Conservation (phyloP, 2,888 invertebrate species). For the Drepana falcataria region DNA sequence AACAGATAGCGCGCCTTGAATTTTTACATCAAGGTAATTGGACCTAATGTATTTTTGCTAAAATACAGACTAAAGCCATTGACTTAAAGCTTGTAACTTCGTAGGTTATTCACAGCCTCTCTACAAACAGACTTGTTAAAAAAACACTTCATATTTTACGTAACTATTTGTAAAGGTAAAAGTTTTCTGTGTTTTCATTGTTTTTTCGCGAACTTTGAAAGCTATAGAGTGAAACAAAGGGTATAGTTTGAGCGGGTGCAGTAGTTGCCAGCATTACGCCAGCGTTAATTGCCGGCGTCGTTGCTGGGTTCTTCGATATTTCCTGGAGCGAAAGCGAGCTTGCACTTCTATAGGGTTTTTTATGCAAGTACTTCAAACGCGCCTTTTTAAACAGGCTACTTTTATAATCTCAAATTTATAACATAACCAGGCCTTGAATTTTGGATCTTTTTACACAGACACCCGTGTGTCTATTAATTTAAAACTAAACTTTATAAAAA, state of each 20-base stretch:
- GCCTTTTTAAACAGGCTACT: neutral
- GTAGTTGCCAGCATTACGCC: conserved; percentile 17
- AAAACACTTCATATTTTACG: neutral
- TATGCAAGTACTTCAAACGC: neutral
- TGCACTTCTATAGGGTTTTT: neutral
- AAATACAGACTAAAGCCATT: too few species aligned
- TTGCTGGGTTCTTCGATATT: conserved; percentile 4
- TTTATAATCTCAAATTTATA: neutral
- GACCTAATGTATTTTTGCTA: too few species aligned
- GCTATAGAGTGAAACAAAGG: conserved; percentile 19
- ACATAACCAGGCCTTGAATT: too few species aligned
- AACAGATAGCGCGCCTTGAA: too few species aligned
- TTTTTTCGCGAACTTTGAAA: conserved; percentile 18
- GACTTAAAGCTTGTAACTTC: too few species aligned
- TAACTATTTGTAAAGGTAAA: conserved; percentile 2
- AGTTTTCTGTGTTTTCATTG: conserved; percentile 20
- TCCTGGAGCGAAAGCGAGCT: neutral
- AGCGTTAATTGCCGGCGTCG: conserved; percentile 17
- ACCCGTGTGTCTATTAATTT: too few species aligned
- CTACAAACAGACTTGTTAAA: neutral
- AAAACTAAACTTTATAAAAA: too few species aligned
- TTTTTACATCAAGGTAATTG: too few species aligned
- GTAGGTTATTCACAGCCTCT: neutral
- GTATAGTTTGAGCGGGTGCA: conserved; percentile 8
- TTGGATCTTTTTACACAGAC: too few species aligned